A percentile compares a stretch with the other conserved stretches of the same genome.
These are phyloP conservation scores for Proterorhinus semilunaris DNA, from an alignment of 2,113 vertebrate species.

Conservation along the genomic window DNA sequence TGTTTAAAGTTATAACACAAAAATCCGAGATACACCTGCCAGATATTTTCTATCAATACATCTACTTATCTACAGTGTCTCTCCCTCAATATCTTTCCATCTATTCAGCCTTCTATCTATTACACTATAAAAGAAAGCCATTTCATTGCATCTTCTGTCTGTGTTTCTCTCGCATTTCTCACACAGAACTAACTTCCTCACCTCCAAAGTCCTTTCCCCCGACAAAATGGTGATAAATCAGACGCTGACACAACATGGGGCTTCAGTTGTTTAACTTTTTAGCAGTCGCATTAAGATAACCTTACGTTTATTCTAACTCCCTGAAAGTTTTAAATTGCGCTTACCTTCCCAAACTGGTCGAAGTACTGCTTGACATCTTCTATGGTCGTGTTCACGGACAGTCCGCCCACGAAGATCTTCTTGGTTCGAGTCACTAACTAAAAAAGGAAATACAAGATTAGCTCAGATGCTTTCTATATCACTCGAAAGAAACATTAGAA, in stretches of 20 bases:
- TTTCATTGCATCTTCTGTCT: no score
- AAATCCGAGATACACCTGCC: neutral
- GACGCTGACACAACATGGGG: neutral
- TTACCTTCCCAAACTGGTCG: conserved; percentile 98
- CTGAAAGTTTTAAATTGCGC: conserved; percentile 29
- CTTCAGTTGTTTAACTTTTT: conserved; percentile 24
- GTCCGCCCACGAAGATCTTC: conserved; percentile 99
- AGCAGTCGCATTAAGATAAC: neutral
- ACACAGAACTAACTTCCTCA: no score
- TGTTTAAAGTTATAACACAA: no score
- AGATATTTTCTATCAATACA: neutral
- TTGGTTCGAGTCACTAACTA: conserved; percentile 99
- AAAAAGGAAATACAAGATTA: conserved; percentile 27
- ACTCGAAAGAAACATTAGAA: neutral
- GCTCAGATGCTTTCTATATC: neutral
- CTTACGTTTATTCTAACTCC: neutral
- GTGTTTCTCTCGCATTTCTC: no score
- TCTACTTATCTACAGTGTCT: no score
- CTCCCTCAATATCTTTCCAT: no score
- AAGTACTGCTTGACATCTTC: conserved; percentile 99
- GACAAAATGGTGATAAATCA: conserved; percentile 19
- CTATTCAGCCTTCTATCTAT: no score
- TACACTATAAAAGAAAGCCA: no score
- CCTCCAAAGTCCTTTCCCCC: no score
- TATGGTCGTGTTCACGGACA: conserved; percentile 97